These are phyloP conservation scores for Rhinoraja longicauda DNA, from an alignment of 2,797 vertebrate species.

Conservation along the genomic window DNA sequence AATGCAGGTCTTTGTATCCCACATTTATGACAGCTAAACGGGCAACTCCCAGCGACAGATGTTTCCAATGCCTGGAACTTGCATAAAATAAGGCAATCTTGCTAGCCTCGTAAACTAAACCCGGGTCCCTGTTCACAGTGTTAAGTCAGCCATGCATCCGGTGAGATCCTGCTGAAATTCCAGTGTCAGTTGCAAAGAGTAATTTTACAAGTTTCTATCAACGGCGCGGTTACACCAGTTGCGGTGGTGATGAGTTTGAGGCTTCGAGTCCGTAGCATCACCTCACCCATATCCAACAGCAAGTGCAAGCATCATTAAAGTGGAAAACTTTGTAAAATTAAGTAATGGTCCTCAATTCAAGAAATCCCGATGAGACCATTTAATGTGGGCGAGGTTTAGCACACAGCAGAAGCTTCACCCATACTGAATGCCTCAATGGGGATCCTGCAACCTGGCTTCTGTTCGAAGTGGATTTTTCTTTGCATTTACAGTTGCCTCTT, in stretches of 20 bases:
- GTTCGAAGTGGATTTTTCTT: neutral
- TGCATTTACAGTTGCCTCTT: neutral
- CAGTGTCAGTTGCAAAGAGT: conserved; percentile 1
- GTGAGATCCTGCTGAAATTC: neutral
- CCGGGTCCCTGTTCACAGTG: neutral
- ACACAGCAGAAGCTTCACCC: neutral
- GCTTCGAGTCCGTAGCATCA: neutral
- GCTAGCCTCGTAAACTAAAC: neutral
- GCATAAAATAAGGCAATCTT: neutral
- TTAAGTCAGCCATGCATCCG: neutral
- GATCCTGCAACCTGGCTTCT: neutral
- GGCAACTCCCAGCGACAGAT: neutral
- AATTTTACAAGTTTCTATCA: neutral
- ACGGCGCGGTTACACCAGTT: neutral
- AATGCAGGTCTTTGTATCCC: neutral
- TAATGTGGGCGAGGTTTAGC: neutral
- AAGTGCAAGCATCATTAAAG: neutral
- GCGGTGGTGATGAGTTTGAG: neutral
- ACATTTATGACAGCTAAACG: neutral
- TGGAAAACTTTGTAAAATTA: neutral
- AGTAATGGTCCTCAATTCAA: neutral
- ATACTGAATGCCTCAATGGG: neutral
- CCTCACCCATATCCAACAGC: neutral
- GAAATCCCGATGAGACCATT: neutral
- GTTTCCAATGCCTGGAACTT: neutral